Evolutionary conservation across 2,797 vertebrate species (phyloP).

Genomic region (Macropus fuliginosus): DNA sequence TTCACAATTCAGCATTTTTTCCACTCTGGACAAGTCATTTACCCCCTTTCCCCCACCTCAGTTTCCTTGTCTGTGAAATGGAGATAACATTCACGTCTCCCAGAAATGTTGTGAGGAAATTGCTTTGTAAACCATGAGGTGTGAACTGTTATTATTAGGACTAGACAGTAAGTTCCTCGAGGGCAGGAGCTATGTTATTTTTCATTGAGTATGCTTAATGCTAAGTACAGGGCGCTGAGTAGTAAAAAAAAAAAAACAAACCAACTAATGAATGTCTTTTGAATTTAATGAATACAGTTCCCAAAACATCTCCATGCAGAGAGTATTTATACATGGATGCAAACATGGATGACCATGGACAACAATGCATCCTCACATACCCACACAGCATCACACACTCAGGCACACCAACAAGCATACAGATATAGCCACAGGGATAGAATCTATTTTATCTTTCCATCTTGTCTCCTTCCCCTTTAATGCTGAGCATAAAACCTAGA

Average conservation of each 20-base stretch:
- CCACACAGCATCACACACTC: background rate
- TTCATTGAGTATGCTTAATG: background rate
- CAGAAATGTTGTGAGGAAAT: background rate
- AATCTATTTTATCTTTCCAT: background rate
- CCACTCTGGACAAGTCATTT: background rate
- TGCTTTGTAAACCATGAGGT: background rate
- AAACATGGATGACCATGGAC: background rate
- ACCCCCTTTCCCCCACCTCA: too few relatives aligned
- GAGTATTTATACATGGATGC: background rate
- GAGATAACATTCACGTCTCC: background rate
- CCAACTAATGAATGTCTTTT: background rate
- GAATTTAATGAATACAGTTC: background rate
- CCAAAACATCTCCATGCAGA: background rate
- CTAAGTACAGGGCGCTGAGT: background rate
- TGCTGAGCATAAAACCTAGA: background rate
- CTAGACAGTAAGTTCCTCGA: background rate
- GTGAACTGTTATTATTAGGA: background rate
- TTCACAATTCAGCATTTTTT: background rate
- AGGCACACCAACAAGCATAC: background rate
- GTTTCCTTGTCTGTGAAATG: background rate
- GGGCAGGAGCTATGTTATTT: background rate
- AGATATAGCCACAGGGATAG: background rate
- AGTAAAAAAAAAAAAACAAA: background rate
- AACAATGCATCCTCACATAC: too few relatives aligned
- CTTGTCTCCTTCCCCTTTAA: background rate